A percentile compares a stretch with the other conserved stretches of the same genome.
These are phyloP conservation scores for Teleopsis dalmanni DNA, from an alignment of 1,140 invertebrate species.

Conservation along the genomic window DNA sequence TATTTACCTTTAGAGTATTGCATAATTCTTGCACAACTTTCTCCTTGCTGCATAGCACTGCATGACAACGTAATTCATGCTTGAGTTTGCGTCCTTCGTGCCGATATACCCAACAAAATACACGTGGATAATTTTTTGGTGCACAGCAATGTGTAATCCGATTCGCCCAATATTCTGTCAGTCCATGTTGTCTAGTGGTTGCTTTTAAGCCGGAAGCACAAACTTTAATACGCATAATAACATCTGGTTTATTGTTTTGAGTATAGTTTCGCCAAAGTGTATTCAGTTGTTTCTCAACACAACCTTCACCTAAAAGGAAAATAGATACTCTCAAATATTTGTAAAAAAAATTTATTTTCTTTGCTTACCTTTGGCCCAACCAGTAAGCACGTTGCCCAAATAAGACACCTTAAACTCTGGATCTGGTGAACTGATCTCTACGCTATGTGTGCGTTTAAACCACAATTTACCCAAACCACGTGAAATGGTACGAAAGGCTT, in stretches of 20 bases:
- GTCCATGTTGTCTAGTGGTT: constrained; percentile 90
- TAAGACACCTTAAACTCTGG: constrained; percentile 93
- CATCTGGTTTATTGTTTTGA: constrained; percentile 78
- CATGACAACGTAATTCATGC: constrained; percentile 94
- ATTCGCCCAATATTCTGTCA: constrained; percentile 96
- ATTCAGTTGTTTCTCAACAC: constrained; percentile 88
- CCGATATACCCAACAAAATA: constrained; percentile 83
- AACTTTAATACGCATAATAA: constrained; percentile 92
- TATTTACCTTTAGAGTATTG: constrained; percentile 54
- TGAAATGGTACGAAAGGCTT: constrained; percentile 50
- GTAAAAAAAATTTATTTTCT: not conserved
- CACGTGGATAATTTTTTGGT: constrained; percentile 76
- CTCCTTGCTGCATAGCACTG: constrained; percentile 90
- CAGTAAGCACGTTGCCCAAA: constrained; percentile 94
- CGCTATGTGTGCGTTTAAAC: constrained; percentile 60
- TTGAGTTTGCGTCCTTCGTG: constrained; percentile 93
- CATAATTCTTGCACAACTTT: constrained; percentile 75
- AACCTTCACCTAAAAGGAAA: constrained; percentile 76
- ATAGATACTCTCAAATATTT: not conserved
- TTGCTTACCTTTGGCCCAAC: constrained; percentile 89
- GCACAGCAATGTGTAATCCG: constrained; percentile 90
- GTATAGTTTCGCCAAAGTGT: constrained; percentile 97
- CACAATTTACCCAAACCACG: constrained; percentile 52
- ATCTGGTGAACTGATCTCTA: constrained; percentile 82
- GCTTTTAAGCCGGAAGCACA: constrained; percentile 89